Base-by-base conservation (phyloP, 1,140 invertebrate species). In the Caenorhabditis remanei region DNA sequence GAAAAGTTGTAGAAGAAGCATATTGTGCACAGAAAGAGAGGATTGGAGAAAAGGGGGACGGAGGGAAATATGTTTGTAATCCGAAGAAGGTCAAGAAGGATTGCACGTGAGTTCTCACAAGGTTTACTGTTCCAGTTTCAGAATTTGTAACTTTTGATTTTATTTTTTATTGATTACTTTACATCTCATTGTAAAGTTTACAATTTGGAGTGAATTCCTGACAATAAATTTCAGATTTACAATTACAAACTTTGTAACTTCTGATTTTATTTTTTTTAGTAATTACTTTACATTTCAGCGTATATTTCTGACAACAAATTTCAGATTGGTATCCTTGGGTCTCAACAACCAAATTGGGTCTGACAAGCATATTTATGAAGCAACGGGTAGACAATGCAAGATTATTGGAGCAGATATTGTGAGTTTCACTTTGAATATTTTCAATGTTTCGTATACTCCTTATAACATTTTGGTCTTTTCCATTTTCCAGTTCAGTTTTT, bases 21-120 rank as follows among this genome's bases (percentile, higher is more conserved):
- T n/a, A 24, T 79, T 79, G 71, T 50, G 11, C 13, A 16, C 7
- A 50, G n/a, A 79, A 79, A 43, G 21, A 24, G 19, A 79, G 71
- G n/a, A 53, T 79, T 32, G 43, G 71, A 53, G 71, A 50, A n/a
- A 50, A 79, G 9, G 46, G 46, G 8, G 71, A 79, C n/a, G 71
- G 71, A 11, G 71, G 71, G n/a, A 79, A 79, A 50, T 79, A 79
- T 14, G 71, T 79, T 50, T 79, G 71, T 24, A 79, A 79, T 21
- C 46, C 71, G 46, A 53, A 50, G 11, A 24, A 7, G 13, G 71
- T 79, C 19, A 53, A 53, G 9, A 50, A 48, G 46, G 71, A 79
- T 41, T 79, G 71, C 71, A 79, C 71, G 71, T 79, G 71, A 79
- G 71, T 79, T 24, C 21, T 32, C 14, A 46, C 46, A 16, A 13